Evolutionary conservation across 2,888 invertebrate genomes (phyloP).

Genomic region (Drosophila mimica): DNA sequence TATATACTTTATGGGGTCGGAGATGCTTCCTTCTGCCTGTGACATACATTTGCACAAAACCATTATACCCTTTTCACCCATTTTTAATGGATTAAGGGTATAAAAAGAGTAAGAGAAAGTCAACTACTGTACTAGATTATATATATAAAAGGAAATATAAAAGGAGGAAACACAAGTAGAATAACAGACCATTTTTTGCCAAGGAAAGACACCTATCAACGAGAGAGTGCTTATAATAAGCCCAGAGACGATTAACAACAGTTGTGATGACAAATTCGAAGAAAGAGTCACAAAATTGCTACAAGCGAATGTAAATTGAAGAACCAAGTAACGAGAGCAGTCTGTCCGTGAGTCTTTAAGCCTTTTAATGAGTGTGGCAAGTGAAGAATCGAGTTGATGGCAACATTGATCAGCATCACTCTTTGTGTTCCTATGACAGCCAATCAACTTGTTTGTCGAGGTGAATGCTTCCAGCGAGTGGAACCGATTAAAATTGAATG

Average conservation of each 20-base stretch:
- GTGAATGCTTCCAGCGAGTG: constrained; percentile 10
- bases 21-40: too few relatives aligned
- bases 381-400: neutral
- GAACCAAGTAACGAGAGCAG: neutral
- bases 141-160: neutral
- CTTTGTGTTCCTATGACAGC: constrained; percentile 3
- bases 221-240: neutral
- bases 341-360: neutral
- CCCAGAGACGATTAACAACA: neutral
- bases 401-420: constrained; percentile 4
- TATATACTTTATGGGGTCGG: too few relatives aligned
- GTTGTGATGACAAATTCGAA: neutral
- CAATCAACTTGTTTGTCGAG: constrained; percentile 12
- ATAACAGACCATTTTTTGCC: neutral
- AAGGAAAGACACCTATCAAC: neutral
- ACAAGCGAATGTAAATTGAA: neutral
- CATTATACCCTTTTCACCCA: too few relatives aligned
- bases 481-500: constrained; percentile 63
- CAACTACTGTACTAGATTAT: neutral
- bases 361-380: neutral
- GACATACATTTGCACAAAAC: too few relatives aligned
- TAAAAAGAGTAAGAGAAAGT: too few relatives aligned
- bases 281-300: neutral
- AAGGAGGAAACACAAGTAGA: neutral
- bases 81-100: too few relatives aligned